These are phyloP conservation scores for Sebastes oblongus DNA, from an alignment of 2,797 vertebrate genomes.

Conservation along the genomic window DNA sequence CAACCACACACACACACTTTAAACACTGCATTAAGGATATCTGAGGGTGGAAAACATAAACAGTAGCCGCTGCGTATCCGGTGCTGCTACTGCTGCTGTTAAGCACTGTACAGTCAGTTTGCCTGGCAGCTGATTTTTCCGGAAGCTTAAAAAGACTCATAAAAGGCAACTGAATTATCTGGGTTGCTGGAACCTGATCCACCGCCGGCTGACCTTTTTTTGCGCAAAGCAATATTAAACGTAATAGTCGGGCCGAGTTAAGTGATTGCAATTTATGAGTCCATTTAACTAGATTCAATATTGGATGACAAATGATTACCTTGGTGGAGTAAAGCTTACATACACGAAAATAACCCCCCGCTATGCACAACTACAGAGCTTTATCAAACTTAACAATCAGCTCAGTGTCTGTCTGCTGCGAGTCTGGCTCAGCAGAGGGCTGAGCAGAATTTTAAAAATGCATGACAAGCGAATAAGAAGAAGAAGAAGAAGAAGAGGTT, in stretches of 20 bases:
- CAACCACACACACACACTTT: slow-evolving; percentile 62
- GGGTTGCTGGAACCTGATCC: slow-evolving; percentile 60
- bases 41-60: slow-evolving; percentile 61
- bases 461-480: slow-evolving; percentile 42
- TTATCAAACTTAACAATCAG: slow-evolving; percentile 70
- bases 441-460: slow-evolving; percentile 72
- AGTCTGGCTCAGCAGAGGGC: slow-evolving; percentile 56
- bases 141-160: slow-evolving; percentile 57
- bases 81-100: slow-evolving; percentile 24
- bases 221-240: slow-evolving; percentile 71
- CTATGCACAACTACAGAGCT: slow-evolving; percentile 44
- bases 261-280: slow-evolving; percentile 78
- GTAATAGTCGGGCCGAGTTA: slow-evolving; percentile 67
- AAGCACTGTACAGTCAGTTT: slow-evolving; percentile 42
- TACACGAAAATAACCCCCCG: slow-evolving; percentile 46
- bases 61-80: slow-evolving; percentile 35
- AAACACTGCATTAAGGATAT: slow-evolving; percentile 70
- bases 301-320: slow-evolving; percentile 71
- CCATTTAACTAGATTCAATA: slow-evolving; percentile 75
- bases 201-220: slow-evolving; percentile 69
- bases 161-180: slow-evolving; percentile 67
- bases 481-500: slow-evolving; percentile 12
- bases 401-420: slow-evolving; percentile 62
- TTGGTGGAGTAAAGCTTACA: slow-evolving; percentile 57
- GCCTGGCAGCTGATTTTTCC: slow-evolving; percentile 46